A percentile compares a stretch with the other conserved stretches of the same genome.
Evolutionary conservation across 2,888 invertebrate genomes (phyloP).

Genomic region (Eustalomyia histrio): DNA sequence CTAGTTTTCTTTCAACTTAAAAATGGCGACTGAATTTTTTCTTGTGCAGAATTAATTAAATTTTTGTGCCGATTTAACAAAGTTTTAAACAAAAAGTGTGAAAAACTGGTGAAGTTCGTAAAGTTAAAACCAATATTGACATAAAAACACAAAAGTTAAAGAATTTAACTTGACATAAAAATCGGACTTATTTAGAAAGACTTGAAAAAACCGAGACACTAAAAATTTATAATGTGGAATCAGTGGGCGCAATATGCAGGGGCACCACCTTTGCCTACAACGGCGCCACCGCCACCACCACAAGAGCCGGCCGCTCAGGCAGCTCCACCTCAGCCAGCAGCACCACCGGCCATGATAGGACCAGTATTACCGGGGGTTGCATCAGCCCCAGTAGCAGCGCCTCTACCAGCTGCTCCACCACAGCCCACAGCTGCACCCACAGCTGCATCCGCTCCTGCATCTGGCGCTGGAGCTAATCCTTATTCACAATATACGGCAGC

Average conservation of each 20-base stretch:
- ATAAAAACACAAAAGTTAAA: neutral
- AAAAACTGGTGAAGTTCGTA: neutral
- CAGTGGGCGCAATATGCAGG: constrained; percentile 70
- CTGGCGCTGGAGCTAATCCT: constrained; percentile 63
- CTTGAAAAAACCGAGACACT: neutral
- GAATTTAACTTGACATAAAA: neutral
- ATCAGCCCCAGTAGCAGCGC: constrained; percentile 13
- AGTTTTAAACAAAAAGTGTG: constrained; percentile 7
- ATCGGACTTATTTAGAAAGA: neutral
- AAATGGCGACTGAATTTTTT: constrained; percentile 71
- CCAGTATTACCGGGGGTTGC: constrained; percentile 62
- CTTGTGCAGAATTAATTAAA: constrained; percentile 26
- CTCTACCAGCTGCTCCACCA: constrained; percentile 9
- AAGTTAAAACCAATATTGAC: neutral
- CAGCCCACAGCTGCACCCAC: constrained; percentile 3
- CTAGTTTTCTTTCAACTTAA: constrained; percentile 71
- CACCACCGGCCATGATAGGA: constrained; percentile 65
- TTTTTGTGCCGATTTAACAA: constrained; percentile 8
- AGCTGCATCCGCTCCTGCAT: constrained; percentile 16
- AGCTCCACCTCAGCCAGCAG: constrained; percentile 27
- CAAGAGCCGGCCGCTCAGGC: constrained; percentile 48
- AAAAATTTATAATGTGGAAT: constrained; percentile 71
- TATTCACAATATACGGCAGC: constrained; percentile 75
- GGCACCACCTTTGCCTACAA: constrained; percentile 60
- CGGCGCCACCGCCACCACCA: constrained; percentile 69